A percentile compares a stretch with the other conserved stretches of the same genome.
phyloP scores from a whole-genome alignment of 2,888 invertebrate species.

The Leucophenga montana region DNA sequence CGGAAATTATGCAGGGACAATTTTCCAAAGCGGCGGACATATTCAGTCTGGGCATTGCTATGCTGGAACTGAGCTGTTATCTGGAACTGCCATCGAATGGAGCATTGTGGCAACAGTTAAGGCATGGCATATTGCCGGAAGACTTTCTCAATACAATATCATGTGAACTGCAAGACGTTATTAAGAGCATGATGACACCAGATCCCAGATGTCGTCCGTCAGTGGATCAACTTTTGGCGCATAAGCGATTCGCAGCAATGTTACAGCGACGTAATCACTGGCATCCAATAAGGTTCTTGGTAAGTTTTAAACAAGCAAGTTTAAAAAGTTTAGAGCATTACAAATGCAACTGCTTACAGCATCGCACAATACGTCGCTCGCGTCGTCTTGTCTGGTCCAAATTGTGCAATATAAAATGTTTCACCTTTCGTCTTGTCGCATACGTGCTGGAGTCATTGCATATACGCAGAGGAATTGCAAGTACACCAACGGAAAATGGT shows the following conservation, averaged over 20 bases:
- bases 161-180: conserved; percentile 74
- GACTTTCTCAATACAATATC: conserved; percentile 74
- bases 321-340: not conserved
- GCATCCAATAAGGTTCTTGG: conserved; percentile 61
- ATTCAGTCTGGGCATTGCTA: conserved; percentile 82
- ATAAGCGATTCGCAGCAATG: conserved; percentile 64
- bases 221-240: conserved; percentile 74
- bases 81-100: conserved; percentile 81
- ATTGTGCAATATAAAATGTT: conserved; percentile 70
- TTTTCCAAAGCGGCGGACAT: conserved; percentile 83
- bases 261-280: conserved; percentile 64
- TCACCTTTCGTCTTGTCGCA: conserved; percentile 57
- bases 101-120: conserved; percentile 79
- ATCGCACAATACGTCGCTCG: conserved; percentile 64
- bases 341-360: conserved; percentile 49
- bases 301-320: conserved; percentile 48
- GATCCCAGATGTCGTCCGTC: conserved; percentile 75
- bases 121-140: conserved; percentile 76
- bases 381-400: conserved; percentile 67
- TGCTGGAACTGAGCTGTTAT: conserved; percentile 82
- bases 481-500: conserved; percentile 7
- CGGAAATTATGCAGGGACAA: conserved; percentile 79
- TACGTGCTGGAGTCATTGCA: conserved; percentile 61
- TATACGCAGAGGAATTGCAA: conserved; percentile 50
- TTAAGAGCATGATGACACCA: conserved; percentile 76